Conservation (phyloP, 64 coral and sea anemone genomes). For the Exaiptasia diaphana region DNA sequence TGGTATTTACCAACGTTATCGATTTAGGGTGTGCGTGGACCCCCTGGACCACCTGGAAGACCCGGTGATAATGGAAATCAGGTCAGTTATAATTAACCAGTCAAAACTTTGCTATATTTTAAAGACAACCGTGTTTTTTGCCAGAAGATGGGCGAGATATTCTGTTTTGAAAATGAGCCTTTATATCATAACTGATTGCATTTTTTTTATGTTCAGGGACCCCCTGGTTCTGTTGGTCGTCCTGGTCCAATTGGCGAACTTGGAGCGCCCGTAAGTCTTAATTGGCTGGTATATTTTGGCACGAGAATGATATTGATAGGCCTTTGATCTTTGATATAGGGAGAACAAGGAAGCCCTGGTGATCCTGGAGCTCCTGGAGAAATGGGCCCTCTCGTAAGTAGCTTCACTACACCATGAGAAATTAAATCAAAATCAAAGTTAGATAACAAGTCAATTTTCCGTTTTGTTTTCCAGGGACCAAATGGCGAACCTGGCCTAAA, state of each 20-base stretch:
- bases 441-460: not conserved
- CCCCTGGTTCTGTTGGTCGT: slow-evolving; percentile 1
- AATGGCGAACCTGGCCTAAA: not conserved
- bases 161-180: not conserved
- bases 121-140: no score
- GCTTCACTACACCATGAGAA: not conserved
- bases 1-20: not conserved
- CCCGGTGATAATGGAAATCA: slow-evolving; percentile 53
- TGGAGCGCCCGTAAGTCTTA: slow-evolving; percentile 21
- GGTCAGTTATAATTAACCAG: slow-evolving; percentile 7
- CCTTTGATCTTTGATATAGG: no score
- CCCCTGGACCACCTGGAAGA: slow-evolving; percentile 31
- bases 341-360: not conserved
- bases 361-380: slow-evolving; percentile 31
- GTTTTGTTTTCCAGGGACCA: slow-evolving; percentile 13
- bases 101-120: no score
- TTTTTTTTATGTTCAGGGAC: slow-evolving; percentile 5
- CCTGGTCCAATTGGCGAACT: slow-evolving; percentile 45
- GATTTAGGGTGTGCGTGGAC: slow-evolving; percentile 28
- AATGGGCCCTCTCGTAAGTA: slow-evolving; percentile 40
- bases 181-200: not conserved
- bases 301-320: no score
- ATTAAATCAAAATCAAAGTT: not conserved
- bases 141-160: no score
- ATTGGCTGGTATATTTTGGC: no score